phyloP scores from a whole-genome alignment of 2,113 vertebrate genomes.

The Sinocyclocheilus anophthalmus region DNA sequence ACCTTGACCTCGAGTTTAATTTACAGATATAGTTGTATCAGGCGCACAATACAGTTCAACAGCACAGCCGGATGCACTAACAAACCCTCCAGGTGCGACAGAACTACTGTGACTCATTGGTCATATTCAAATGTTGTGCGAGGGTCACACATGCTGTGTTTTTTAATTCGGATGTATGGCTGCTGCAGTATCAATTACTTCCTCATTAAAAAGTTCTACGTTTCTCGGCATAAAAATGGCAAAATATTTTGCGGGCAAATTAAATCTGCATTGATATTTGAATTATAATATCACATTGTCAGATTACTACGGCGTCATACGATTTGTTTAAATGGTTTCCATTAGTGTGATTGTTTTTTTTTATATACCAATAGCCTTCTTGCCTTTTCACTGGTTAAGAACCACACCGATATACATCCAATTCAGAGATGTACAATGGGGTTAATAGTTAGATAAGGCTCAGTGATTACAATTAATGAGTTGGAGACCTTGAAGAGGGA shows the following conservation, averaged over 20 bases:
- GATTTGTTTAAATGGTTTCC: constrained; percentile 15
- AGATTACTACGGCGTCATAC: neutral
- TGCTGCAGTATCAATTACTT: neutral
- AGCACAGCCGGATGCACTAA: neutral
- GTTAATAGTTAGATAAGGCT: constrained; percentile 39
- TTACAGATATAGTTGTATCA: constrained; percentile 37
- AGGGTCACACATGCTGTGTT: constrained; percentile 35
- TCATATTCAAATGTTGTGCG: constrained; percentile 30
- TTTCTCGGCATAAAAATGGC: neutral
- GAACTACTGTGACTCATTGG: constrained; percentile 38
- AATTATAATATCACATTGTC: neutral
- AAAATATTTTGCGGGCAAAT: neutral
- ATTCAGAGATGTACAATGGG: neutral
- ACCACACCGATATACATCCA: neutral
- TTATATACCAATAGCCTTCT: neutral
- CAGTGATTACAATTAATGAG: constrained; percentile 15
- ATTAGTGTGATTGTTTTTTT: constrained; percentile 1
- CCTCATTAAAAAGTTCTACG: neutral
- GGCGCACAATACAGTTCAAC: constrained; percentile 10
- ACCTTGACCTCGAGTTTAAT: constrained; percentile 43
- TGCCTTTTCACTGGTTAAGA: constrained; percentile 14
- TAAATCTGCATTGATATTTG: constrained; percentile 5
- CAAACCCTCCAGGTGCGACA: constrained; percentile 20
- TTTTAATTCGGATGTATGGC: neutral
- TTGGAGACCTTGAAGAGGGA: neutral